Base-by-base conservation (phyloP, 2,888 invertebrate species). In the Biston stratarius region DNA sequence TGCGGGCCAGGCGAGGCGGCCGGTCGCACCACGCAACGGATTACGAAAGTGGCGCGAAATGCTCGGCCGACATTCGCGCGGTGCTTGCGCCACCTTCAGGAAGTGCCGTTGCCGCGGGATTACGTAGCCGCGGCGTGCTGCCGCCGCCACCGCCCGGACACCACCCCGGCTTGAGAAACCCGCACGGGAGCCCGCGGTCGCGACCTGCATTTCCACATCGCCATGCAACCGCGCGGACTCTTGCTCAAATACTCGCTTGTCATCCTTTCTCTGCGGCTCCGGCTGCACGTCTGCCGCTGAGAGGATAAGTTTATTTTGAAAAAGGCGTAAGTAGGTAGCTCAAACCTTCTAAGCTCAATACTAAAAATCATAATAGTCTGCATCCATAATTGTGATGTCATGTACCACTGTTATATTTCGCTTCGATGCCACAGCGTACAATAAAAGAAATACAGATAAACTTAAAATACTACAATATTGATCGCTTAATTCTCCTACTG, bases 41-140 rank as follows among this genome's bases (percentile, higher is more conserved):
- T 94, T 92, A 92, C 93, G 93, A 94, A 92, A 93, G 92, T 92
- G 90, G 92, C 93, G 93, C 93, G 93, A 93, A 93, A 92, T 92
- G 91, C 90, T 90, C 91, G 92, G 92, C 93, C 93, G 92, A 92
- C 92, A 93, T 92, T 92, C 89, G 91, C 88, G 88, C 85, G 84
- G 83, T 72, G 86, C 88, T 94, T 93, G 92, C 93, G 91, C 91
- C 92, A 93, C 92, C 89, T 92, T 92, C 92, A 93, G 94, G 94
- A 94, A 94, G 93, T 94, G 87, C 88, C 83, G 91, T 88, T 88
- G 89, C 88, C 84, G 87, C 83, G 86, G 91, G 91, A 89, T 93
- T 92, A 93, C 93, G 92, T 92, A 91, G 91, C 76, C 75, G 83
- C 79, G 34, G 75, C 74, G 77, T 78, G 77, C 79, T 77, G 78